Percentiles rank a stretch among this genome's conserved stretches.
Evolutionary conservation across 2,888 invertebrate genomes (phyloP).

Genomic region (Pseudolycoriella hygida): DNA sequence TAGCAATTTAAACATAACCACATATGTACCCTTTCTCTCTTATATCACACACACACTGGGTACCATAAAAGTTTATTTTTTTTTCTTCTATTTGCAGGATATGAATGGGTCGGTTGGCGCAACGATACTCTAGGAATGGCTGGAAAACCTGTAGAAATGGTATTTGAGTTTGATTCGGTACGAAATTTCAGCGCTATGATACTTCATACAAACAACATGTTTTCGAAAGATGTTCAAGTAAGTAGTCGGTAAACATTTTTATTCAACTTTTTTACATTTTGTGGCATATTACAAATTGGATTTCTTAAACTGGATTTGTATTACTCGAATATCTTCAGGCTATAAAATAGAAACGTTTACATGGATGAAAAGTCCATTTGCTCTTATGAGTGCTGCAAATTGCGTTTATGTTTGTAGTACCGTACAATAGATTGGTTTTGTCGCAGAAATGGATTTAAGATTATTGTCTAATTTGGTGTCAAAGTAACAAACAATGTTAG

Average conservation of each 20-base stretch:
- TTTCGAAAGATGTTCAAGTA: slow-evolving; percentile 58
- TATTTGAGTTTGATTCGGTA: slow-evolving; percentile 60
- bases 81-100: slow-evolving; percentile 33
- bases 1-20: too few relatives aligned
- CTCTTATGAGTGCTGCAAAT: not conserved
- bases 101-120: slow-evolving; percentile 74
- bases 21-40: too few relatives aligned
- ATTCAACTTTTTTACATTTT: not conserved
- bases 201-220: slow-evolving; percentile 60
- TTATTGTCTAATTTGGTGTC: too few relatives aligned
- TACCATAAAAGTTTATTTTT: too few relatives aligned
- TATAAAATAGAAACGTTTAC: slow-evolving; percentile 1
- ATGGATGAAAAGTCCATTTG: not conserved
- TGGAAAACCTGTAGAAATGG: slow-evolving; percentile 49
- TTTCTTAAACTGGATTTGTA: slow-evolving; percentile 1
- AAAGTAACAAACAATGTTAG: too few relatives aligned
- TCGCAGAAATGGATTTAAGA: too few relatives aligned
- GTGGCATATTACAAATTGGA: slow-evolving; percentile 1
- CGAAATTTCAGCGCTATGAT: slow-evolving; percentile 59
- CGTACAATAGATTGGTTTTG: too few relatives aligned
- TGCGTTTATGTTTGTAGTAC: too few relatives aligned
- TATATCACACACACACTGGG: too few relatives aligned
- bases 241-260: slow-evolving; percentile 12
- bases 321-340: not conserved
- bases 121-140: slow-evolving; percentile 44